Evolutionary conservation across 2,888 invertebrate genomes (phyloP).

Genomic region (Didymodactylos carnosus): DNA sequence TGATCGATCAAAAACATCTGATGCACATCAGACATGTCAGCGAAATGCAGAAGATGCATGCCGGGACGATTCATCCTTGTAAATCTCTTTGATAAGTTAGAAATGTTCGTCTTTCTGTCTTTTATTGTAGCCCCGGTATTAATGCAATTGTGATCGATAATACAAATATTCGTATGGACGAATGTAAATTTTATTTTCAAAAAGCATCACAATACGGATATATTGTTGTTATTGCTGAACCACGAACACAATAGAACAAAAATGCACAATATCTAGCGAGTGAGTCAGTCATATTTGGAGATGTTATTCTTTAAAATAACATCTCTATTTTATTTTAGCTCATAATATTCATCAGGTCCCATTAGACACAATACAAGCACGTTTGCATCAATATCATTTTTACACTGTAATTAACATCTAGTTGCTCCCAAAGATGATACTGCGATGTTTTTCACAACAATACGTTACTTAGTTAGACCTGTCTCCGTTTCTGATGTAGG

Average conservation of each 20-base stretch:
- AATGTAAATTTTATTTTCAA: conserved; percentile 25
- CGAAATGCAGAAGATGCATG: not conserved
- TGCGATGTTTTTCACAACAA: no score
- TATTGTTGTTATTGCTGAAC: conserved; percentile 25
- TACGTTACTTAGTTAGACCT: no score
- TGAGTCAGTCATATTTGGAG: not conserved
- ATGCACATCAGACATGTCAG: not conserved
- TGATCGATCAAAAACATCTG: not conserved
- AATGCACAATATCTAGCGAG: conserved; percentile 22
- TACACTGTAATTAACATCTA: no score
- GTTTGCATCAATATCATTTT: conserved; percentile 9
- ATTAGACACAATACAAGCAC: not conserved
- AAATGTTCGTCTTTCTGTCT: not conserved
- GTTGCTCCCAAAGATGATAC: no score
- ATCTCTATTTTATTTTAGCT: not conserved
- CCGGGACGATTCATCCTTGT: not conserved
- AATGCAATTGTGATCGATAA: conserved; percentile 29
- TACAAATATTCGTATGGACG: conserved; percentile 29
- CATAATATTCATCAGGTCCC: conserved; percentile 10
- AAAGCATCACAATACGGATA: conserved; percentile 24
- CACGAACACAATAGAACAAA: conserved; percentile 28
- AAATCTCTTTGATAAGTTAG: not conserved
- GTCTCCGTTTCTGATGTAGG: no score
- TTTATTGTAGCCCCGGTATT: not conserved
- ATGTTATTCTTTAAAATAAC: no score